Conservation (phyloP, 2,888 invertebrate genomes). For the Mesorhabditis spiculigera region DNA sequence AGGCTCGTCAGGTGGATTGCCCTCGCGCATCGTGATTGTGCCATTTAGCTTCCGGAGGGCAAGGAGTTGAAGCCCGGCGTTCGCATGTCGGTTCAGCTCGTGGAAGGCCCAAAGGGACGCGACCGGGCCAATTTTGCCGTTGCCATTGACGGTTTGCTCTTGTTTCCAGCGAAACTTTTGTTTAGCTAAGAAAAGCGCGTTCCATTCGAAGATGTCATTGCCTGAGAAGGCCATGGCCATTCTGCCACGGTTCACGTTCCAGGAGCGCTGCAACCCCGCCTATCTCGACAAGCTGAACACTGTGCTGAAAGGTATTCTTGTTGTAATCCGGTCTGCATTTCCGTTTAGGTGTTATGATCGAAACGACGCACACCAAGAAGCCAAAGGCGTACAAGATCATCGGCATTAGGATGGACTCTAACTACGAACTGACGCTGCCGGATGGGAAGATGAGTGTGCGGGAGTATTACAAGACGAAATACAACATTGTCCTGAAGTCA, state of each 20-base stretch:
- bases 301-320: not conserved
- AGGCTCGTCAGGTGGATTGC: not conserved
- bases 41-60: not conserved
- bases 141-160: slow-evolving; percentile 11
- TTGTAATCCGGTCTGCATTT: too few species aligned
- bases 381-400: not conserved
- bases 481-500: slow-evolving; percentile 21
- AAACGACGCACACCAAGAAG: not conserved
- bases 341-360: not conserved
- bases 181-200: not conserved
- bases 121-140: slow-evolving; percentile 11
- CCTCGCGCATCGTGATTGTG: not conserved
- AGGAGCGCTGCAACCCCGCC: not conserved
- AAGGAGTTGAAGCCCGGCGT: slow-evolving; percentile 11
- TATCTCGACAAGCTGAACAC: slow-evolving; percentile 8
- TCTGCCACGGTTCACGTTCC: not conserved
- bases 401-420: not conserved
- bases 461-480: slow-evolving; percentile 22
- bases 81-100: slow-evolving; percentile 9
- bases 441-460: slow-evolving; percentile 10
- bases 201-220: not conserved
- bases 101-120: slow-evolving; percentile 19
- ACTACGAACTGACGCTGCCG: not conserved
- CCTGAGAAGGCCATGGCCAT: not conserved
- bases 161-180: not conserved